These are phyloP conservation scores for Tiliqua scincoides DNA, from an alignment of 2,113 vertebrate species.

Conservation along the genomic window DNA sequence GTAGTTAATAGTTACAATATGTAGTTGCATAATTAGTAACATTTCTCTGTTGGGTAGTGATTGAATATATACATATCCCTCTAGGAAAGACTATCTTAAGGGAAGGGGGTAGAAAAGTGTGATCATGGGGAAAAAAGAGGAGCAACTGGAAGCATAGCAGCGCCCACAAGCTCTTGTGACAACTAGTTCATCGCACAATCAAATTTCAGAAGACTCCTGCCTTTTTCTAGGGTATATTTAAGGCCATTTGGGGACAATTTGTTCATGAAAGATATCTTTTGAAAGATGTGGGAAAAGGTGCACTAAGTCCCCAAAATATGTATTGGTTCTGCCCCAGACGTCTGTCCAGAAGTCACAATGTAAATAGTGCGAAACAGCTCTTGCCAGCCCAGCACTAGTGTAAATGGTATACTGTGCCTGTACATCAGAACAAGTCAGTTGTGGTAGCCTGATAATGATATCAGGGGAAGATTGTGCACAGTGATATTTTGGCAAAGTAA, in stretches of 20 bases:
- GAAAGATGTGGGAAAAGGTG: constrained; percentile 65
- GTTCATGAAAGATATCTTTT: background rate
- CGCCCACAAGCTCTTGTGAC: background rate
- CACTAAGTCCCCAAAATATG: too few relatives aligned
- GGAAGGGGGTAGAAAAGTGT: background rate
- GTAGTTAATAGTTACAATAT: too few relatives aligned
- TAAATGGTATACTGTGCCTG: too few relatives aligned
- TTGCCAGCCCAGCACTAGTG: too few relatives aligned
- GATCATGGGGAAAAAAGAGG: too few relatives aligned
- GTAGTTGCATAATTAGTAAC: background rate
- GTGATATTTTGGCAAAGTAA: background rate
- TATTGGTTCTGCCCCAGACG: too few relatives aligned
- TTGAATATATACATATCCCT: background rate
- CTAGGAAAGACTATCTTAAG: background rate
- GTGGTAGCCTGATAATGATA: background rate
- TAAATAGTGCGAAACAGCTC: too few relatives aligned
- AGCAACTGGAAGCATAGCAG: background rate
- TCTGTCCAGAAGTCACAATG: too few relatives aligned
- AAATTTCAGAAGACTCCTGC: background rate
- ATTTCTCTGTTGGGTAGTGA: background rate
- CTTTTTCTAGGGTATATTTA: background rate
- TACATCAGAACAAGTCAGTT: too few relatives aligned
- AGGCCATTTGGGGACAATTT: background rate
- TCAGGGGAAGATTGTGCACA: constrained; percentile 41
- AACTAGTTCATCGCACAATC: background rate